phyloP scores from a whole-genome alignment of 1,140 invertebrate genomes.

The Saccostrea glomerata region DNA sequence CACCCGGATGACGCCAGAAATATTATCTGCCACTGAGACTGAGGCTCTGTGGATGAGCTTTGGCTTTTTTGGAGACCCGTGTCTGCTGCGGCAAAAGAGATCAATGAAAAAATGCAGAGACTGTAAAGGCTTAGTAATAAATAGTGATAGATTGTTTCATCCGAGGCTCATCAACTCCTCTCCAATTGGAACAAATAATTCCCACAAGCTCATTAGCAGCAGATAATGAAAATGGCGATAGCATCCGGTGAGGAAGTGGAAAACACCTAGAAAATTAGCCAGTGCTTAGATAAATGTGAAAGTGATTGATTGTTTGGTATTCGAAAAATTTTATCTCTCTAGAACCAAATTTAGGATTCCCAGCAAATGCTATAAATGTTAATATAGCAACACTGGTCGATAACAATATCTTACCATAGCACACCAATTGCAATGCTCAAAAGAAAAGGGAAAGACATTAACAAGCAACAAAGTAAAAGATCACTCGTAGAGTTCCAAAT shows the following conservation, averaged over 20 bases:
- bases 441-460: neutral
- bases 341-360: neutral
- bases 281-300: neutral
- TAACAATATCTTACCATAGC: neutral
- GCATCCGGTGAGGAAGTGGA: slow-evolving; percentile 24
- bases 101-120: neutral
- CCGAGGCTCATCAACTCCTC: neutral
- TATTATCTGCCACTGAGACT: neutral
- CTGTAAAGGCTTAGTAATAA: neutral
- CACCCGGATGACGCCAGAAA: neutral
- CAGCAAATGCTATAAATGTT: too few species aligned
- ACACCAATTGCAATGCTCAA: neutral
- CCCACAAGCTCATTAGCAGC: slow-evolving; percentile 19
- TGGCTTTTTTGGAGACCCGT: neutral
- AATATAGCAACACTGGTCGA: too few species aligned
- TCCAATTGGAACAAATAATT: slow-evolving; percentile 36
- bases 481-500: neutral
- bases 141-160: slow-evolving; percentile 29
- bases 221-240: slow-evolving; percentile 21
- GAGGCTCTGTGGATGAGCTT: neutral
- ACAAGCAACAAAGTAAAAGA: neutral
- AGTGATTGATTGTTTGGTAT: slow-evolving; percentile 4
- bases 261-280: slow-evolving; percentile 31
- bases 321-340: neutral
- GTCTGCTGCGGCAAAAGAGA: neutral